These are phyloP conservation scores for Gnathonemus echidnorhynchus DNA, from an alignment of 2,113 vertebrate species.

Conservation along the genomic window DNA sequence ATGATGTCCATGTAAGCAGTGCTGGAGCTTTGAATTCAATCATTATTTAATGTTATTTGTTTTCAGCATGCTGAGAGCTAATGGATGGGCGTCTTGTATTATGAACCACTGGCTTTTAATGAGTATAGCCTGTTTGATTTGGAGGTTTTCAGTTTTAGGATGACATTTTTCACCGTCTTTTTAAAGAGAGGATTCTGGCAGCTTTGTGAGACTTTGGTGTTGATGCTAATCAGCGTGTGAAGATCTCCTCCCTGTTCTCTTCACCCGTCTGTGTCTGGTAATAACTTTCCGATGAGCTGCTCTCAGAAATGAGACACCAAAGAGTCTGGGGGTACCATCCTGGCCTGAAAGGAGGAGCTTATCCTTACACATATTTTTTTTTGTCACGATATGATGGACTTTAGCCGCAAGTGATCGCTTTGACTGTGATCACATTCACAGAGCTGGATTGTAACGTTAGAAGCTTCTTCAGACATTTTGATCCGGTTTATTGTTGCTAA, in stretches of 20 bases:
- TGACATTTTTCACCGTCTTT: not conserved
- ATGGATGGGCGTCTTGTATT: not conserved
- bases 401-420: not conserved
- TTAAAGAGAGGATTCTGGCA: not conserved
- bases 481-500: conserved; percentile 1
- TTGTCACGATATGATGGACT: not conserved
- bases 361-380: not conserved
- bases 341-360: not conserved
- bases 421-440: not conserved
- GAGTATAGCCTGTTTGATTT: not conserved
- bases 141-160: not conserved
- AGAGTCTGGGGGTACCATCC: not conserved
- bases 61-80: not conserved
- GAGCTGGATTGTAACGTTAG: not conserved
- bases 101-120: not conserved
- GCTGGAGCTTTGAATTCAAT: not conserved
- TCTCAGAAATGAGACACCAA: not conserved
- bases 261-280: not conserved
- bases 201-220: not conserved
- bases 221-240: not conserved
- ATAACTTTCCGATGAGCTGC: not conserved
- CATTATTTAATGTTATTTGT: not conserved
- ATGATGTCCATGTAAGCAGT: not conserved
- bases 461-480: conserved; percentile 5
- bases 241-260: not conserved